phyloP scores from a whole-genome alignment of 2,797 vertebrate genomes.

The Steatocranus sp. region DNA sequence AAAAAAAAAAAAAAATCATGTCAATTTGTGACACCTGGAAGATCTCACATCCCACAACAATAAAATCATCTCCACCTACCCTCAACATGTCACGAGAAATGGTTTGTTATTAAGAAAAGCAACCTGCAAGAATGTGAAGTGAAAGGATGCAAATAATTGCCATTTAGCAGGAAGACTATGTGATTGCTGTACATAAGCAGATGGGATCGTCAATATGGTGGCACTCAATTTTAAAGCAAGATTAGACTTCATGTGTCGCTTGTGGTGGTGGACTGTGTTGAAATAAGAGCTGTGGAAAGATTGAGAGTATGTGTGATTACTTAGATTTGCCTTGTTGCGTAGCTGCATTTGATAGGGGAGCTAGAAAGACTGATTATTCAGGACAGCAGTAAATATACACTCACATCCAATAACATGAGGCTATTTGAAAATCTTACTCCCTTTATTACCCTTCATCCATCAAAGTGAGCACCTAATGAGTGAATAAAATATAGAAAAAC shows the following conservation, averaged over 20 bases:
- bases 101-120: neutral
- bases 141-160: neutral
- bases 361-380: conserved; percentile 1
- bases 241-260: neutral
- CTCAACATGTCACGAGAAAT: neutral
- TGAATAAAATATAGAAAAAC: conserved; percentile 1
- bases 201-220: neutral
- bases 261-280: neutral
- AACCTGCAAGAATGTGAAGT: neutral
- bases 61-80: neutral
- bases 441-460: conserved; percentile 1
- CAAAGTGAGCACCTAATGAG: neutral
- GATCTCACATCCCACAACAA: neutral
- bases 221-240: neutral
- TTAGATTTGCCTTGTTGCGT: neutral
- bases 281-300: neutral
- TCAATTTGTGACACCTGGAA: conserved; percentile 29
- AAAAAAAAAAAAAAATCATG: neutral
- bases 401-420: neutral
- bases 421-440: neutral
- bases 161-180: neutral
- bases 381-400: neutral
- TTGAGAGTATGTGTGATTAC: neutral
- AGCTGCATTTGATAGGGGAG: neutral
- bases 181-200: neutral